phyloP scores from a whole-genome alignment of 2,888 invertebrate genomes.

The Melanostoma mellinum region DNA sequence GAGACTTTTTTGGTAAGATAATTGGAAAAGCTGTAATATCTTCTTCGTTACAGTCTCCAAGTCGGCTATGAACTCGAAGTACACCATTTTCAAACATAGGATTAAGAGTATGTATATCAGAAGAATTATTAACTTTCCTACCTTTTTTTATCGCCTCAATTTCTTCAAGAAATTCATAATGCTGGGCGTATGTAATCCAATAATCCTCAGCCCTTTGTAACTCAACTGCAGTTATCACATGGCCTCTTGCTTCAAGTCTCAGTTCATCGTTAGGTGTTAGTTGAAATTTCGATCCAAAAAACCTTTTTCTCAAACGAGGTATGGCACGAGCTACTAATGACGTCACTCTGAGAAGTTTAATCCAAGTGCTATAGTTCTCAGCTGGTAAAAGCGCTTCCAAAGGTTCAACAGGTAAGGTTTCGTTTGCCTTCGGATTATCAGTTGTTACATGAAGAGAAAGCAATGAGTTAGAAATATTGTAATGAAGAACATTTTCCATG shows the following conservation, averaged over 20 bases:
- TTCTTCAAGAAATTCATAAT: background rate
- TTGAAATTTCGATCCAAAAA: background rate
- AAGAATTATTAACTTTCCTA: background rate
- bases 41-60: constrained; percentile 4
- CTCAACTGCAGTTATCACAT: background rate
- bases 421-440: background rate
- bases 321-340: background rate
- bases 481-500: background rate
- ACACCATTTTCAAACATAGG: constrained; percentile 6
- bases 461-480: background rate
- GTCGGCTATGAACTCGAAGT: constrained; percentile 10
- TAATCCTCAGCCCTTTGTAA: constrained; percentile 3
- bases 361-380: constrained; percentile 14
- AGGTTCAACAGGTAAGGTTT: background rate
- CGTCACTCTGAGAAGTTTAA: background rate
- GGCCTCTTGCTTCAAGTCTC: too few relatives aligned
- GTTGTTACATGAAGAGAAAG: constrained; percentile 6
- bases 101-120: background rate
- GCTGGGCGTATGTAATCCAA: background rate
- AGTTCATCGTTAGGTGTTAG: too few relatives aligned
- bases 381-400: background rate
- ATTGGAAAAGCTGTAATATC: constrained; percentile 12
- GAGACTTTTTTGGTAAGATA: constrained; percentile 5
- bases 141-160: background rate
- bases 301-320: background rate